Evolutionary conservation across 2,113 vertebrate species (phyloP), one percentile per base, ranked within the genome.

Genomic region (Nanorana parkeri): DNA sequence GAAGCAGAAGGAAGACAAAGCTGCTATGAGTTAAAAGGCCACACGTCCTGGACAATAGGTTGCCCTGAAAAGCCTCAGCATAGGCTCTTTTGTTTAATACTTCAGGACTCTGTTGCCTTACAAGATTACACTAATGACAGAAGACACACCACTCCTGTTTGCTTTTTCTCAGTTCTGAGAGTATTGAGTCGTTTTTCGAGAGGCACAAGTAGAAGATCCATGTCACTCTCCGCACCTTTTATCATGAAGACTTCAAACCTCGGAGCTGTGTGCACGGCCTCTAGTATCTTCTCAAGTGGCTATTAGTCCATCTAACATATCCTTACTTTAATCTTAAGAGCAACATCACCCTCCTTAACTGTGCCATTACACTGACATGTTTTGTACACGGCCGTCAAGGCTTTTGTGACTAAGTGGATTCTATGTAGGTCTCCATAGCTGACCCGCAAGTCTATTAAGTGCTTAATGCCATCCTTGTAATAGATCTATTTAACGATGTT

Each of bases 301-400:
- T 79, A 84, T 84, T 84, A 84, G 83, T 74, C 61, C 69, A 29
- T 32, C 83, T 84, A 75, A 80, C 68, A 76, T 67, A 58, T 74
- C 68, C 61, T 80, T 79, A 68, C 83, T 84, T 80, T 84, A 75
- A 84, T 80, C 83, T 80, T 61, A n/a, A 84, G 54, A 68, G 83
- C 77, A 68, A 73, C 69, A 67, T 84, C 64, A 19, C 68, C 47
- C 41, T 74, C 20, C 63, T 75, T 68, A 68, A 80, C 69, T 68
- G 47, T 74, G 68, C 69, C 54, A 68, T 61, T 75, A 68, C 54
- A 60, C 77, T 75, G 83, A 84, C 64, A 74, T 84, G 83, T 79
- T 74, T 84, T 72, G 58, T 29, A 64, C 54, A 8, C 68, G 32
- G 29, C 69, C 83, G 20, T 66, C 83, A 65, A 71, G 21, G 47